These are phyloP conservation scores for Chelonus insularis DNA, from an alignment of 1,140 invertebrate genomes.

Conservation along the genomic window DNA sequence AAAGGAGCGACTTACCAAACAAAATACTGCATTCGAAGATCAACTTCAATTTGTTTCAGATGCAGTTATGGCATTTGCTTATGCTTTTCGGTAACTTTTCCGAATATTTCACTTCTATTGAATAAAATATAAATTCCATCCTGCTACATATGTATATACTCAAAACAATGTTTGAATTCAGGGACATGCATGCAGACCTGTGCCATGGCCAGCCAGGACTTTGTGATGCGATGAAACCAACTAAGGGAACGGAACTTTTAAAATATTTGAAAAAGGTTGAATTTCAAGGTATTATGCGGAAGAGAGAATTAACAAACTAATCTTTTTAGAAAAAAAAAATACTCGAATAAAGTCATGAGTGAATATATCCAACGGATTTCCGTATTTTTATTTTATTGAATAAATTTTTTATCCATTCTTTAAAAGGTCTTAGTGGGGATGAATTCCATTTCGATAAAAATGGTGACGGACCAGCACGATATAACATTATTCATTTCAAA, in stretches of 20 bases:
- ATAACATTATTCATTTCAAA: constrained; percentile 95
- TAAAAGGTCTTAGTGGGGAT: constrained; percentile 80
- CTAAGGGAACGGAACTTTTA: constrained; percentile 80
- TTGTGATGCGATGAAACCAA: constrained; percentile 86
- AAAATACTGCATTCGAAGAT: constrained; percentile 83
- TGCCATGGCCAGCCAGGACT: constrained; percentile 75
- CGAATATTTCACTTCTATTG: too few species aligned
- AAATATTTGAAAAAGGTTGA: constrained; percentile 81
- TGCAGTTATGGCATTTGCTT: constrained; percentile 88
- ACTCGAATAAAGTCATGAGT: too few species aligned
- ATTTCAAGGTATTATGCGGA: constrained; percentile 79
- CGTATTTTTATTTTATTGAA: not conserved
- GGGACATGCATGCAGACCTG: constrained; percentile 81
- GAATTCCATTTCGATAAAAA: constrained; percentile 86
- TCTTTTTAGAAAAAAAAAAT: not conserved
- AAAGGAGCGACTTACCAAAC: constrained; percentile 69
- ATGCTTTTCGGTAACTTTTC: constrained; percentile 79
- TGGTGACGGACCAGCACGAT: constrained; percentile 90
- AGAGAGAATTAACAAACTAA: constrained; percentile 34
- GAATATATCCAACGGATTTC: too few species aligned
- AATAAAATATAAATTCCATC: too few species aligned
- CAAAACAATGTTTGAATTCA: too few species aligned
- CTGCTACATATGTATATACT: too few species aligned
- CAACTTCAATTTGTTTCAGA: constrained; percentile 92
- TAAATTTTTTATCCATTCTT: constrained; percentile 33